A percentile compares a stretch with the other conserved stretches of the same genome.
phyloP scores from a whole-genome alignment of 2,888 invertebrate genomes.

The Tetheella fluctuosa region DNA sequence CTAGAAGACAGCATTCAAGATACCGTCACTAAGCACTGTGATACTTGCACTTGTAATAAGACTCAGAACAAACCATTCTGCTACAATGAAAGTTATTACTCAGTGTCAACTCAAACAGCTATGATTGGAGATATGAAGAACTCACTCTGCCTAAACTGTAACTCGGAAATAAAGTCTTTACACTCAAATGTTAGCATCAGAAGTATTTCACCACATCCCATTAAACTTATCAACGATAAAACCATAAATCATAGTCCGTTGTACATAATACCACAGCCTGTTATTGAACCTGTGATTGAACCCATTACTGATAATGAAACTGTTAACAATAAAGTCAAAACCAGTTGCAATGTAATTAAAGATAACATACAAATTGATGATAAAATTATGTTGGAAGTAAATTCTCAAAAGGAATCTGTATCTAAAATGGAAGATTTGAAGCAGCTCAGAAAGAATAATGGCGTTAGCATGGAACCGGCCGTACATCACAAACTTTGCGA shows the following conservation, averaged over 20 bases:
- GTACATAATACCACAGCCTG: conserved; percentile 61
- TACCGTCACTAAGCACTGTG: conserved; percentile 91
- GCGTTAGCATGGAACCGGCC: conserved; percentile 71
- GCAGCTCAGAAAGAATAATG: conserved; percentile 53
- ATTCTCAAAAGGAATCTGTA: conserved; percentile 44
- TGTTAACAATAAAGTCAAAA: conserved; percentile 44
- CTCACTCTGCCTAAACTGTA: conserved; percentile 85
- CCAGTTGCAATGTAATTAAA: conserved; percentile 39
- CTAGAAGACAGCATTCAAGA: conserved; percentile 94
- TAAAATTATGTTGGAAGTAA: conserved; percentile 42
- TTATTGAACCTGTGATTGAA: conserved; percentile 31
- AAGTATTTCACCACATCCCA: conserved; percentile 66
- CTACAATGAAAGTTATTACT: conserved; percentile 82
- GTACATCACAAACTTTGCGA: conserved; percentile 86
- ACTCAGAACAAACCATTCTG: conserved; percentile 79
- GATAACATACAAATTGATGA: conserved; percentile 52
- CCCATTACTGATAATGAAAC: conserved; percentile 37
- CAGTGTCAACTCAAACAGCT: conserved; percentile 86
- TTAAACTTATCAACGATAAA: conserved; percentile 68
- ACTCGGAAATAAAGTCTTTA: conserved; percentile 80
- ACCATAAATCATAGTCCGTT: conserved; percentile 54
- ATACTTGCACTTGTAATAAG: conserved; percentile 90
- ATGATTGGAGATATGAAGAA: conserved; percentile 77
- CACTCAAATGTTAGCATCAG: conserved; percentile 72
- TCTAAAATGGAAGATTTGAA: conserved; percentile 56